Evolutionary conservation across 2,797 vertebrate genomes (phyloP).

Genomic region (Parauchenoglanis ngamensis): DNA sequence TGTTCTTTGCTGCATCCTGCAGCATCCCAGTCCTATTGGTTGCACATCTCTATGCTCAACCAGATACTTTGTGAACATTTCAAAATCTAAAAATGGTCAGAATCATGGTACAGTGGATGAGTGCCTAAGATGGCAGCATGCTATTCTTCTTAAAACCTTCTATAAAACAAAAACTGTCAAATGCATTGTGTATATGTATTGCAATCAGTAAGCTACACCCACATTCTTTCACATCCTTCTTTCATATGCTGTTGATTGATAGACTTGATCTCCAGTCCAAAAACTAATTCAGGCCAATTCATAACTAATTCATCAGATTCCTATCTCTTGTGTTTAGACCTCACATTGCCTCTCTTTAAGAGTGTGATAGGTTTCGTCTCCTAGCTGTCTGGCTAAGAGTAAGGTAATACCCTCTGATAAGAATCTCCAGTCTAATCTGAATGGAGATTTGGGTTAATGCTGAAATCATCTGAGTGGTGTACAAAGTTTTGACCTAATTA

Average conservation of each 20-base stretch:
- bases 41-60: not conserved
- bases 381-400: constrained; percentile 20
- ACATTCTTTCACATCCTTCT: constrained; percentile 17
- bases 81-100: not conserved
- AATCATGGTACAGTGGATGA: not conserved
- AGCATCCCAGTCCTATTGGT: not conserved
- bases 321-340: constrained; percentile 51
- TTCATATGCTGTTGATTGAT: constrained; percentile 36
- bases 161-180: not conserved
- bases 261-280: constrained; percentile 30
- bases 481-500: constrained; percentile 44
- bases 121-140: not conserved
- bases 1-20: not conserved
- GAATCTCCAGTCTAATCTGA: constrained; percentile 30
- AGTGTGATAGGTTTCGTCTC: constrained; percentile 40
- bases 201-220: constrained; percentile 16
- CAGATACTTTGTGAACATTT: not conserved
- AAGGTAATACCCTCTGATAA: constrained; percentile 46
- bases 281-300: constrained; percentile 19
- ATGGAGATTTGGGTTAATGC: constrained; percentile 44
- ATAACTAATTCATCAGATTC: constrained; percentile 53
- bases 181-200: not conserved
- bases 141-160: not conserved
- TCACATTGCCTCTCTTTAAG: constrained; percentile 29
- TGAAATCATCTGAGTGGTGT: constrained; percentile 33